A percentile compares a stretch with the other conserved stretches of the same genome.
phyloP scores from a whole-genome alignment of 1,140 invertebrate species.

The Ptiloglossa arizonensis region DNA sequence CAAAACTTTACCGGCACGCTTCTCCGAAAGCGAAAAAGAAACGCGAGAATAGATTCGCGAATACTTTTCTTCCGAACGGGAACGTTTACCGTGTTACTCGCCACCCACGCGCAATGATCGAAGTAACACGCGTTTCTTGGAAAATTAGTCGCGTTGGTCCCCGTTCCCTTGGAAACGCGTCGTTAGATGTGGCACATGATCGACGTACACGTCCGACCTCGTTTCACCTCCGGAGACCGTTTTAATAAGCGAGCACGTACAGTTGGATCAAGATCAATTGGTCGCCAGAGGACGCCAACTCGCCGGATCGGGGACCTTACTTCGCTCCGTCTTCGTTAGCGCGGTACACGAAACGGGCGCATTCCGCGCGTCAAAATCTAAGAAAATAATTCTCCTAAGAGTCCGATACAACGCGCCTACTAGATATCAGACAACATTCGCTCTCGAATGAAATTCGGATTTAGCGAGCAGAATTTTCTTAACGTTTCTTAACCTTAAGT shows the following conservation, averaged over 20 bases:
- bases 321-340: no score
- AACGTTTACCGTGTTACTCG: neutral
- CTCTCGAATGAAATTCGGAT: no score
- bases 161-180: neutral
- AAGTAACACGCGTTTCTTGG: conserved; percentile 19
- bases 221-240: neutral
- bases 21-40: neutral
- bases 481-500: no score
- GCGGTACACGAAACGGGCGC: no score
- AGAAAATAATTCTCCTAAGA: no score
- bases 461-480: no score
- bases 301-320: no score
- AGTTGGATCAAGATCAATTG: neutral
- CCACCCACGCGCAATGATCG: conserved; percentile 4
- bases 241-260: neutral
- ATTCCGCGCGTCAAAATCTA: no score
- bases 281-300: neutral
- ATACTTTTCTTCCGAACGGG: neutral
- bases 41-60: neutral
- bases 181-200: conserved; percentile 20
- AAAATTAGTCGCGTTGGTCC: neutral
- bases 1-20: no score
- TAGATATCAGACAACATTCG: no score
- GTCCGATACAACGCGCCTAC: no score
- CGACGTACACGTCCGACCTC: conserved; percentile 18